phyloP scores from a whole-genome alignment of 2,888 invertebrate genomes.

The Malachius bipustulatus region DNA sequence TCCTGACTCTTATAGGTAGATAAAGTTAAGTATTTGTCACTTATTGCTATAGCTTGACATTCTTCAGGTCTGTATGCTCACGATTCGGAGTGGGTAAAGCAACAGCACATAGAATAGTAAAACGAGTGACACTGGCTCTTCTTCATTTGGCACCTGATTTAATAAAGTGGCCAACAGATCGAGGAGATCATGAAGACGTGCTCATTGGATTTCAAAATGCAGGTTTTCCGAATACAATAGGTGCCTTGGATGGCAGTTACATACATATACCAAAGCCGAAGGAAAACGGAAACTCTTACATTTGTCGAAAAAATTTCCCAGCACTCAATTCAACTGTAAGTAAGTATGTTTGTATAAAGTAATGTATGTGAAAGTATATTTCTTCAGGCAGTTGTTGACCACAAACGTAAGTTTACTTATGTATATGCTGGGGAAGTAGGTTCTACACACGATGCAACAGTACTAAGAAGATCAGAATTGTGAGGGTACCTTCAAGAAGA shows the following conservation, averaged over 20 bases:
- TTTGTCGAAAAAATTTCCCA: slow-evolving; percentile 4
- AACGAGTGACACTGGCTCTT: background rate
- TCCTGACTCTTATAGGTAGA: no score
- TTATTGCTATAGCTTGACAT: no score
- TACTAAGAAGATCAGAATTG: slow-evolving; percentile 10
- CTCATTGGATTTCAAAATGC: background rate
- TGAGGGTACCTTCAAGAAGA: slow-evolving; percentile 9
- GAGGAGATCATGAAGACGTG: background rate
- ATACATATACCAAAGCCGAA: background rate
- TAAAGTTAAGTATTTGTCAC: no score
- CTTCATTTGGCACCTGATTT: background rate
- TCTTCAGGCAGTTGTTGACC: slow-evolving; percentile 11
- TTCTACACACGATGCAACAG: slow-evolving; percentile 13
- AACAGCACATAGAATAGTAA: background rate
- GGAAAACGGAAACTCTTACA: background rate
- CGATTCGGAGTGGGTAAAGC: background rate
- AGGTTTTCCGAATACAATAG: background rate
- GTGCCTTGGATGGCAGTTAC: slow-evolving; percentile 1
- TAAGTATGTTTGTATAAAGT: background rate
- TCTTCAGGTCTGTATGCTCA: background rate
- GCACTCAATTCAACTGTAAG: background rate
- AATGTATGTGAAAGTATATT: background rate
- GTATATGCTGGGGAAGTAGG: slow-evolving; percentile 12
- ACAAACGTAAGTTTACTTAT: slow-evolving; percentile 12
- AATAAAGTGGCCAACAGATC: background rate